These are phyloP conservation scores for Zaprionus camerounensis DNA, from an alignment of 1,140 invertebrate genomes.

Conservation along the genomic window DNA sequence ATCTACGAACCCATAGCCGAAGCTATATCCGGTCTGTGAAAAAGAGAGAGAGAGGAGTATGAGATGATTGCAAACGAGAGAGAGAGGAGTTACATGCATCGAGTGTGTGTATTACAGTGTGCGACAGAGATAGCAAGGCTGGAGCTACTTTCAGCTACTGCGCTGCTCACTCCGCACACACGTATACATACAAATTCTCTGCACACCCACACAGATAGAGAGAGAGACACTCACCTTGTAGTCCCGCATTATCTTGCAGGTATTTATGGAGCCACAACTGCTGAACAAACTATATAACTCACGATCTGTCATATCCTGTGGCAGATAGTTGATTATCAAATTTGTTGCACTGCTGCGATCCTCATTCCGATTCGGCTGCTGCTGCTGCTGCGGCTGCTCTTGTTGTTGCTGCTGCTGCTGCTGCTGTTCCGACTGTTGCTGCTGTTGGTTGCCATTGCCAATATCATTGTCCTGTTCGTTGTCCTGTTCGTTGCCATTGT, in stretches of 20 bases:
- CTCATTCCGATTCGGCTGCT: not conserved
- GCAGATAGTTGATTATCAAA: conserved; percentile 97
- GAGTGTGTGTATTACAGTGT: conserved; percentile 30
- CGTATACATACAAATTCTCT: conserved; percentile 1
- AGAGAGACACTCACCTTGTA: conserved; percentile 87
- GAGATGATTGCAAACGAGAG: conserved; percentile 2
- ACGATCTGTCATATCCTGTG: conserved; percentile 96
- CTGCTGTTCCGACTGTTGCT: not conserved
- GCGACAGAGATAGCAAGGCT: conserved; percentile 17
- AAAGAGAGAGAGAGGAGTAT: not conserved
- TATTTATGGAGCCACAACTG: conserved; percentile 93
- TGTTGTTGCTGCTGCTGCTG: not conserved
- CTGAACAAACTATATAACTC: conserved; percentile 95
- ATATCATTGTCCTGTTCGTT: not conserved
- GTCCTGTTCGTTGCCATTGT: not conserved
- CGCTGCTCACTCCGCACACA: not conserved
- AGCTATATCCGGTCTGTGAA: conserved; percentile 95
- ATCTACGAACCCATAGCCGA: conserved; percentile 98
- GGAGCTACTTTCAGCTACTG: not conserved
- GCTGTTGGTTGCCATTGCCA: not conserved
- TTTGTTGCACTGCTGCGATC: conserved; percentile 86
- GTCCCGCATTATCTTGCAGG: conserved; percentile 96
- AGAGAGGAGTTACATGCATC: not conserved
- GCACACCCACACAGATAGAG: not conserved
- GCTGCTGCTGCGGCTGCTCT: not conserved